Base-by-base conservation (phyloP, 2,113 vertebrate species). In the Strix aluco region DNA sequence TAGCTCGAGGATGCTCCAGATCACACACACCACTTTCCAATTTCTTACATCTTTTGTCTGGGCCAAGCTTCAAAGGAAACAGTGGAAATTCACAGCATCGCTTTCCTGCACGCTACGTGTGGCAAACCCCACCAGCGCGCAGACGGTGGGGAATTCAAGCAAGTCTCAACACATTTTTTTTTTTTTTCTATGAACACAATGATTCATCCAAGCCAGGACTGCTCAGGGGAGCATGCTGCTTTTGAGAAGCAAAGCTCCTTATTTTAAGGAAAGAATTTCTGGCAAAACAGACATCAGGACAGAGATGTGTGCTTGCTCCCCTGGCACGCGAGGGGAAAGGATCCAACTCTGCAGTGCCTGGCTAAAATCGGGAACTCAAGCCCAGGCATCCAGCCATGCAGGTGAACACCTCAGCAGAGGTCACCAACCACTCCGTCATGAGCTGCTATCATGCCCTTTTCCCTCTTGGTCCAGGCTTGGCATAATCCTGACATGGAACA, bases 371-470 rank as follows among this genome's bases (percentile, higher is more conserved):
- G 57, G 57, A 87, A 13, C 13, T 40, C 0, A 0, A 42, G 44
- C 38, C 32, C 0, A 0, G 17, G 30, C 2, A 1, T 17, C 20
- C 3, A 1, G 21, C 38, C 5, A 0, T 5, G 40, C 22, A 46
- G 69, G n/a, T 44, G 59, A 90, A 21, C 9, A 27, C 30, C 21
- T 66, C 55, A 57, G 34, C 27, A 29, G 21, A 32, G 49, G 46
- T 29, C 59, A 86, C 25, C 10, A 8, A 25, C 34, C 11, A 2
- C 44, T 47, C 83, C 23, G 1, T 36, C 66, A 17, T 0, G 5
- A 86, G 71, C 15, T 81, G 63, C 51, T 79, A 2, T 25, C 18
- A 0, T 44, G 54, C n/a, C 47, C 40, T 66, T 90, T 69, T 54
- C 54, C 32, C 40, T 70, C 74, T 38, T 47, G 6, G 10, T 40